Conservation (phyloP, 1,140 invertebrate genomes). For the Bicyclus anynana region DNA sequence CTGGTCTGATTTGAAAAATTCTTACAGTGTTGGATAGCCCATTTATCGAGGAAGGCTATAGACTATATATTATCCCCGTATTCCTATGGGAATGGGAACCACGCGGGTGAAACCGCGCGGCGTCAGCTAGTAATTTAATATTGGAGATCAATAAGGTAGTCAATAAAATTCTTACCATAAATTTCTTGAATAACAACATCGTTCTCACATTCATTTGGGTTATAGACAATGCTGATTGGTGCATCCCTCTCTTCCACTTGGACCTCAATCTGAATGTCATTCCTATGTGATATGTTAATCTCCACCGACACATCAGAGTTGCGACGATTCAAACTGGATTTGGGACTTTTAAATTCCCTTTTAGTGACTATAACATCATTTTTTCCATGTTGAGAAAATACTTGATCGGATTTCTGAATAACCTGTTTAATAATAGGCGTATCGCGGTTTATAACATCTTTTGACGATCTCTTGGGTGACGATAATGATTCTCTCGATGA, state of each 20-base stretch:
- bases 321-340: slow-evolving; percentile 43
- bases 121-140: no score
- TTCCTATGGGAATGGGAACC: no score
- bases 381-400: slow-evolving; percentile 29
- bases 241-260: slow-evolving; percentile 72
- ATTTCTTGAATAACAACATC: slow-evolving; percentile 61
- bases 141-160: not conserved
- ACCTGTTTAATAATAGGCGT: slow-evolving; percentile 27
- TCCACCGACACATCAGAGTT: slow-evolving; percentile 71
- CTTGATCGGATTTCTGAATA: slow-evolving; percentile 39
- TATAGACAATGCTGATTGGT: slow-evolving; percentile 55
- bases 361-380: slow-evolving; percentile 61
- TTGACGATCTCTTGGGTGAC: slow-evolving; percentile 47
- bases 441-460: slow-evolving; percentile 32
- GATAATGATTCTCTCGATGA: slow-evolving; percentile 33
- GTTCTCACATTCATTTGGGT: slow-evolving; percentile 36
- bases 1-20: no score
- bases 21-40: no score
- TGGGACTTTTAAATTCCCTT: slow-evolving; percentile 57
- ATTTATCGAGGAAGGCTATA: no score
- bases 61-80: not conserved
- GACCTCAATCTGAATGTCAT: slow-evolving; percentile 73
- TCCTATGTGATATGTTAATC: slow-evolving; percentile 72
- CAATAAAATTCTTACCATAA: slow-evolving; percentile 43
- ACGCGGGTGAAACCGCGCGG: no score